Base-by-base conservation (phyloP, 1,140 invertebrate genomes). In the Carposina sasakii region DNA sequence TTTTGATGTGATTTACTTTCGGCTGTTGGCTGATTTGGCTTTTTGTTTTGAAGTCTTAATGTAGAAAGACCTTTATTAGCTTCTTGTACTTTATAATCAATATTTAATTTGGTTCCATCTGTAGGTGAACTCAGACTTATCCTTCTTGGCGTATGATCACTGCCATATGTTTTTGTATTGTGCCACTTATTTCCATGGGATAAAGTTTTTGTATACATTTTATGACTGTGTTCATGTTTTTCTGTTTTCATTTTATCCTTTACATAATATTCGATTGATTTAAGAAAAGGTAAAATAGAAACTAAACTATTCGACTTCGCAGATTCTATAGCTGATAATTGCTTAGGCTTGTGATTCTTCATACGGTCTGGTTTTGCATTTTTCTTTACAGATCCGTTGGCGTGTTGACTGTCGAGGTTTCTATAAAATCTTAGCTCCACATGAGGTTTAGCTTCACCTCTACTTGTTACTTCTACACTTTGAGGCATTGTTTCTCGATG, bases 171-270 rank as follows among this genome's bases (percentile, higher is more conserved):
- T 50, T 76, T 78, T 9, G 72, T 57, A 53, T 79, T 79, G 45
- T 74, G 75, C 79, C 79, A 79, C 54, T 81, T 77, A 54, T 73
- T 72, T 2, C 46, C 60, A 39, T 55, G 63, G 34, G 67, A 61
- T 48, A 76, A 45, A 57, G 61, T 78, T 54, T 64, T 70, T 0
- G 63, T 57, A 42, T 70, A 75, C 30, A 72, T 57, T 16, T 74
- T 52, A 36, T 56, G 59, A 13, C 34, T 54, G 20, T 50, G 51
- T 17, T 33, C 15, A 15, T 16, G 39, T 33, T 39, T 54, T 34
- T n/a, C 55, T 49, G 28, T 65, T 48, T 10, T 55, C 57, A 39
- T 20, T 20, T 39, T 21, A 9, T 21, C 20, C 36, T 20, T 17
- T 23, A 60, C 24, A 20, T 62, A 64, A 53, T 77, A 71, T 59